Conservation (phyloP, 2,888 invertebrate genomes). For the Boloria selene region DNA sequence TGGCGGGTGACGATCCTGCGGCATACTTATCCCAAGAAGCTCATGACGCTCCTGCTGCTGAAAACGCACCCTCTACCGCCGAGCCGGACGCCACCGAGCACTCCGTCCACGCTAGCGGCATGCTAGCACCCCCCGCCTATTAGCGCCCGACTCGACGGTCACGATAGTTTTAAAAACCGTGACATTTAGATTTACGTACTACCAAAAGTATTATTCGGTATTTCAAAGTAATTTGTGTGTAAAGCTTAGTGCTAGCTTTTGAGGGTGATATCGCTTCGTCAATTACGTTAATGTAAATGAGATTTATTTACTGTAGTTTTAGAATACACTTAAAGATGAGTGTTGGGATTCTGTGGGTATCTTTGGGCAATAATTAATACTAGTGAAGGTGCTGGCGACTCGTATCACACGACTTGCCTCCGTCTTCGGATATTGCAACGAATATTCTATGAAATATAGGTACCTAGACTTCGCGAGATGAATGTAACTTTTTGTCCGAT, state of each 20-base stretch:
- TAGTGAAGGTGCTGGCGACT: conserved; percentile 80
- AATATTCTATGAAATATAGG: conserved; percentile 65
- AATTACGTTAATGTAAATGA: conserved; percentile 59
- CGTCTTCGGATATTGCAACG: conserved; percentile 76
- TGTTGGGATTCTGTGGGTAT: conserved; percentile 66
- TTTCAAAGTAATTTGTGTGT: conserved; percentile 58
- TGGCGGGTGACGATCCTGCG: conserved; percentile 82
- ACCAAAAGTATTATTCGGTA: conserved; percentile 79
- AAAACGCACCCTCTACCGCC: conserved; percentile 80
- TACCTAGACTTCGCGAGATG: conserved; percentile 66
- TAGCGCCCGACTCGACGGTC: conserved; percentile 64
- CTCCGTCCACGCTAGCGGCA: conserved; percentile 79
- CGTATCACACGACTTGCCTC: conserved; percentile 72
- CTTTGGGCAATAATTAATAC: conserved; percentile 63
- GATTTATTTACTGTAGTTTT: conserved; percentile 50
- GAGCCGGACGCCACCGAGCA: conserved; percentile 83
- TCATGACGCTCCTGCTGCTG: conserved; percentile 67
- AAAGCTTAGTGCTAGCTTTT: conserved; percentile 59
- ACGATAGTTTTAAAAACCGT: conserved; percentile 44
- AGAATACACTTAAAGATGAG: conserved; percentile 55
- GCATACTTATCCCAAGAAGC: conserved; percentile 71
- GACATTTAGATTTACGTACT: conserved; percentile 65
- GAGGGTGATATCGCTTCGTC: conserved; percentile 54
- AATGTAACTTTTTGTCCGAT: conserved; percentile 69
- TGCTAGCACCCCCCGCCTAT: conserved; percentile 79